Evolutionary conservation across 2,113 vertebrate genomes (phyloP).

Genomic region (Aegypius monachus): DNA sequence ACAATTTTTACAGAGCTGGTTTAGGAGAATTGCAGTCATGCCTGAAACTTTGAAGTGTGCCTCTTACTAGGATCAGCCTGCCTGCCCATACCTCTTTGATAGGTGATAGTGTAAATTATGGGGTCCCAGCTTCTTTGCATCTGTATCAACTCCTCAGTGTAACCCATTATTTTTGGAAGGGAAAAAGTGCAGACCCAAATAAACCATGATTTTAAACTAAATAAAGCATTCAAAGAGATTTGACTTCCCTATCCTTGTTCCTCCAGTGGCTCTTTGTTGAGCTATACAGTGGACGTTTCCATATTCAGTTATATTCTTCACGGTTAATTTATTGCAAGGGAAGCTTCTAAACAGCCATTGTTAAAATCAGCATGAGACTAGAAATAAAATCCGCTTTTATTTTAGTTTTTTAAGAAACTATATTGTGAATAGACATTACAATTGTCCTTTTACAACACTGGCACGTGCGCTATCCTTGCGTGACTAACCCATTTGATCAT

Average conservation of each 20-base stretch:
- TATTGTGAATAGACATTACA: neutral
- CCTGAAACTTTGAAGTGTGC: neutral
- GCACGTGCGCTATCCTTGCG: neutral
- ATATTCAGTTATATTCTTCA: neutral
- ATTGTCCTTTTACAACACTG: neutral
- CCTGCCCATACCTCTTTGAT: neutral
- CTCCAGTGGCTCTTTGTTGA: neutral
- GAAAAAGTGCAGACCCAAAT: neutral
- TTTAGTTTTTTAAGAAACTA: neutral
- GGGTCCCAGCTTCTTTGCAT: neutral
- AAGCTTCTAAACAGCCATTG: neutral
- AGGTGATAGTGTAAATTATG: neutral
- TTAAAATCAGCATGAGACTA: neutral
- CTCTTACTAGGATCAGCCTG: neutral
- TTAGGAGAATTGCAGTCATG: neutral
- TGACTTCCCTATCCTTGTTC: neutral
- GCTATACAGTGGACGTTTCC: neutral
- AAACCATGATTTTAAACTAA: neutral
- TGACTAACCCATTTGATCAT: constrained; percentile 27
- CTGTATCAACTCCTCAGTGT: neutral
- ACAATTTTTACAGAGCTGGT: neutral
- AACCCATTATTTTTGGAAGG: neutral
- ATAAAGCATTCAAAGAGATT: neutral
- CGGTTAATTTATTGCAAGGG: neutral
- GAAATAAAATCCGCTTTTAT: neutral